Evolutionary conservation across 2,888 invertebrate genomes (phyloP), one percentile per base, ranked within the genome.

Genomic region (Parnassius mnemosyne): DNA sequence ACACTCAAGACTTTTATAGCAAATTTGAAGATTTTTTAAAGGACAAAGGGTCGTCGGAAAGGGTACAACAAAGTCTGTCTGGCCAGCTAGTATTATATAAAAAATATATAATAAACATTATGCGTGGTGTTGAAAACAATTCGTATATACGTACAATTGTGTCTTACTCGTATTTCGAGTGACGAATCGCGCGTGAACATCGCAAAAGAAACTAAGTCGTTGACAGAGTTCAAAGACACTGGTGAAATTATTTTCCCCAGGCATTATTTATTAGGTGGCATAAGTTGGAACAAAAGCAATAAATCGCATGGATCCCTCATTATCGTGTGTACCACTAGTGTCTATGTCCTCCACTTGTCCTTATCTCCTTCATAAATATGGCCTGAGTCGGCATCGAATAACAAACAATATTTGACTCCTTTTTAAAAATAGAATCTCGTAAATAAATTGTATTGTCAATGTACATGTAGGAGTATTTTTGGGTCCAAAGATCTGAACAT

Each of bases 281-380:
- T 25, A 43, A 53, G 10, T 52, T 51, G 34, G 20, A 50, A 56
- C 51, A 47, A 60, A 53, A 42, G 46, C 52, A 46, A 57, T 57
- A 61, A 56, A 57, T 57, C 20, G 46, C 46, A 34, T 16, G 9
- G 20, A 10, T 16, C 54, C 10, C 9, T 42, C 53, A 49, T 42
- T 57, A 57, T 53, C 61, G 34, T 46, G 16, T 25, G 41, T 41
- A 46, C 42, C 12, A 34, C 47, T 20, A 0, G 49, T 54, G 60
- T 50, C 50, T 44, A 5, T 49, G 43, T 53, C 50, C 47, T 53
- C 57, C 11, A 53, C 43, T 53, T 44, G 13, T 11, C 34, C 42
- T 47, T 61, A 61, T 61, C 50, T 50, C 25, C 43, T 54, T 55
- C 25, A 34, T 55, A 60, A 54, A 60, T 51, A 50, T n/a, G 55